Base-by-base conservation (phyloP, 2,888 invertebrate genomes). In the Lordiphosa fenestrarum region DNA sequence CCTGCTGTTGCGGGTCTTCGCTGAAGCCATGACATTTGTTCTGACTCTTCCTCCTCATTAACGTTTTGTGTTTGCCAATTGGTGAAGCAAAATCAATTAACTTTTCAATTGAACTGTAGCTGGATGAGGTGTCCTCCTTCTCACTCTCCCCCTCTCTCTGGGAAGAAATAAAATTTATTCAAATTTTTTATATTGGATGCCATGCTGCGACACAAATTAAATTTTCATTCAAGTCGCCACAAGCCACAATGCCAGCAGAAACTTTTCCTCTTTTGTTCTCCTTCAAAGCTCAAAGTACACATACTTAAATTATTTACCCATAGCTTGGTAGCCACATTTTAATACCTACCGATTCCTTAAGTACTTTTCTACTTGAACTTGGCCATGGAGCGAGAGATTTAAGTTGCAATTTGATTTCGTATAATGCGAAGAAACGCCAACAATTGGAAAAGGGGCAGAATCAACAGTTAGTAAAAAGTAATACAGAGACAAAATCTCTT, bases 291-390 rank as follows among this genome's bases (percentile, higher is more conserved):
- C 37, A 50, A 37, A 25, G 78, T 46, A 73, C 48, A 77, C 58
- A 63, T 56, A 72, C 76, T 81, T 76, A 63, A 76, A 69, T 61
- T 76, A 69, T 69, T 83, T 80, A 61, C 62, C 44, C 49, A 58
- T 58, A 56, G 62, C 62, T 69, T 64, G 30, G 37, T 23, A 41
- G 36, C 48, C 53, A 61, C 58, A 46, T 70, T 67, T 64, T 58
- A 60, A 60, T 71, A 53, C 21, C 37, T 44, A 30, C 37, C 44
- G 15, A 33, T 46, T 60, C 48, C 48, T 50, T 30, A 57, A 38
- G 59, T 58, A 72, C 69, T 80, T 73, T 76, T 62, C 58, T 42
- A 65, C 81, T 76, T 76, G 62, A 76, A 76, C 84, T 80, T 75
- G 73, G 51, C 73, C 58, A 66, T 48, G 33, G 21, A 21, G 33